Evolutionary conservation across 2,113 vertebrate genomes (phyloP).

Genomic region (Speoplatyrhinus poulsoni): DNA sequence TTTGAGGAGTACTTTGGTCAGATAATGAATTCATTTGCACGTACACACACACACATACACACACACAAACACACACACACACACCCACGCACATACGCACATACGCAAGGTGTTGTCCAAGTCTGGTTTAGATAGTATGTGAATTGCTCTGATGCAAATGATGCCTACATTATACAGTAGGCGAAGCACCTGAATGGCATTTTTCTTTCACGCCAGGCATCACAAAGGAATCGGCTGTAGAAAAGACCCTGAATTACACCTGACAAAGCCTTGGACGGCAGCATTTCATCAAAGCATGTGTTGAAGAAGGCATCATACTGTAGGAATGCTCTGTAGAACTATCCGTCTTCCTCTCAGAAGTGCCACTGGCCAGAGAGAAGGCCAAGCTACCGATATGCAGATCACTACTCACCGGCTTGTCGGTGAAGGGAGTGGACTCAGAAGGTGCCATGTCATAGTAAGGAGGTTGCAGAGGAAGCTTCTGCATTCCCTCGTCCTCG

Average conservation of each 20-base stretch:
- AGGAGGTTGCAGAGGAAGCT: constrained; percentile 81
- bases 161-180: too few relatives aligned
- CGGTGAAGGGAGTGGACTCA: constrained; percentile 79
- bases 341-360: constrained; percentile 24
- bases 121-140: constrained; percentile 29
- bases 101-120: not conserved
- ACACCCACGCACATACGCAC: constrained; percentile 4
- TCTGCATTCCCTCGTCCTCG: constrained; percentile 86
- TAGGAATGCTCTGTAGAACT: not conserved
- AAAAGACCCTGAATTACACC: constrained; percentile 7
- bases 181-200: too few relatives aligned
- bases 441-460: constrained; percentile 88
- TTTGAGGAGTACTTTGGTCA: constrained; percentile 23
- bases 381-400: not conserved
- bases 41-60: not conserved
- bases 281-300: constrained; percentile 1
- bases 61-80: constrained; percentile 3
- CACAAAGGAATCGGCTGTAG: constrained; percentile 2
- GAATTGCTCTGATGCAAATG: constrained; percentile 21
- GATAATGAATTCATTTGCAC: constrained; percentile 1
- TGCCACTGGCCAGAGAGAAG: constrained; percentile 7
- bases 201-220: constrained; percentile 11
- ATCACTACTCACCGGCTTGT: constrained; percentile 84
- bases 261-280: constrained; percentile 1
- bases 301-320: too few relatives aligned